Conservation (phyloP, 1,140 invertebrate genomes). For the Drosophila guanche region DNA sequence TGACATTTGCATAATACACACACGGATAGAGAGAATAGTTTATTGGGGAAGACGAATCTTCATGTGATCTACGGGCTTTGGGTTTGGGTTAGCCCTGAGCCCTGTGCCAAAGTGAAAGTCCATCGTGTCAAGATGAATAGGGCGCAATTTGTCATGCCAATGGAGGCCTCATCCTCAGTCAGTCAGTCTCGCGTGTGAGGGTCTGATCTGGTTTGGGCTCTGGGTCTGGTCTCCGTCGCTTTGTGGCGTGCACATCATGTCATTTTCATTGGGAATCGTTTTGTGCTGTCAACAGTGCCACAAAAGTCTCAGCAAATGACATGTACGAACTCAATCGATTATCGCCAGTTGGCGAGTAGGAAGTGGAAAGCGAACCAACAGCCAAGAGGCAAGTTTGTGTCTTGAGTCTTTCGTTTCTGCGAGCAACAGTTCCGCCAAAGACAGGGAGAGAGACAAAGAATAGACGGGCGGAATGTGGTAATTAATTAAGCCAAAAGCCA, state of each 20-base stretch:
- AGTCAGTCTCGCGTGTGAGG: slow-evolving; percentile 5
- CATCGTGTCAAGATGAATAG: slow-evolving; percentile 73
- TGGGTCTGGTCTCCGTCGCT: slow-evolving; percentile 23
- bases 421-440: slow-evolving; percentile 33
- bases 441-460: slow-evolving; percentile 35
- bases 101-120: slow-evolving; percentile 70
- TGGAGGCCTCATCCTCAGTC: slow-evolving; percentile 23
- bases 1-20: slow-evolving; percentile 73
- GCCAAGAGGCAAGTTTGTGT: slow-evolving; percentile 54
- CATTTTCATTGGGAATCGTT: slow-evolving; percentile 76
- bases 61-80: slow-evolving; percentile 38
- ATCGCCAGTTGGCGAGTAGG: slow-evolving; percentile 67
- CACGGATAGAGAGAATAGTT: background rate
- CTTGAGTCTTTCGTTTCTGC: slow-evolving; percentile 72
- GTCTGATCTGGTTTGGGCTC: slow-evolving; percentile 26
- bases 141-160: slow-evolving; percentile 73
- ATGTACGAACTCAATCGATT: slow-evolving; percentile 81
- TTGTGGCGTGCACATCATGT: slow-evolving; percentile 69
- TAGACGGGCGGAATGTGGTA: slow-evolving; percentile 60
- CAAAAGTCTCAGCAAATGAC: slow-evolving; percentile 76
- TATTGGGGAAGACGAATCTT: slow-evolving; percentile 9
- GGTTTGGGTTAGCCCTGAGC: slow-evolving; percentile 23
- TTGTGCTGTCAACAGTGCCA: slow-evolving; percentile 75
- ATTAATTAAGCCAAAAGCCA: slow-evolving; percentile 73
- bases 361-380: slow-evolving; percentile 49